Base-by-base conservation (phyloP, 1,140 invertebrate genomes). In the Elymnias hypermnestra region DNA sequence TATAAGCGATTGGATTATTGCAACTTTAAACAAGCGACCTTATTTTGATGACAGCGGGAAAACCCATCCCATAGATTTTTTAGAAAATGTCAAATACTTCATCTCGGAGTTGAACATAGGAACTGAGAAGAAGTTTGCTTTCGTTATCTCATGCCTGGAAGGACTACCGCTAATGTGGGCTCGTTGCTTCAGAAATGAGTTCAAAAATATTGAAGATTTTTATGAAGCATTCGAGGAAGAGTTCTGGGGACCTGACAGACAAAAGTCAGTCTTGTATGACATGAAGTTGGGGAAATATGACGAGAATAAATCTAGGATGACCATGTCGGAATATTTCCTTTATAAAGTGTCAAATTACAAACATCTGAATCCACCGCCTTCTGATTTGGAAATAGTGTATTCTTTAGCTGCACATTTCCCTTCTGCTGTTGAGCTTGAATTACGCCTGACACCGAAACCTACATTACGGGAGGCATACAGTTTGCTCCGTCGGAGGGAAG, bases 251-350 rank as follows among this genome's bases (percentile, higher is more conserved):
- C 49, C 66, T 0, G 79, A 85, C 3, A 57, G 77, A 26, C 82
- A 85, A 45, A 85, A 85, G 40, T 53, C 72, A 12, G 75, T 81
- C 36, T 50, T 83, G 3, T 85, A 82, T 40, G 82, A 85, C 42
- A 69, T 85, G 70, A 85, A 85, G 46, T 51, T 85, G 12, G 82
- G 82, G 7, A 85, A 83, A 57, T 83, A 77, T 23, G 72, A 83
- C 29, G 79, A 74, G 7, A 48, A 41, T 3, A 72, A 59, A 46
- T 60, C 72, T 3, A 57, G 66, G 23, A 74, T 75, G 63, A 71
- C 61, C 37, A 85, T 85, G 79, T 81, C 82, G 1, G 79, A 85
- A 43, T 85, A 85, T 45, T 85, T 81, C 35, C 54, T 85, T 33
- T 79, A 78, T 25, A 85, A 85, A 54, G 82, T 85, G 7, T 75